Evolutionary conservation across 2,888 invertebrate genomes (phyloP).

Genomic region (Ditylenchus weischeri): DNA sequence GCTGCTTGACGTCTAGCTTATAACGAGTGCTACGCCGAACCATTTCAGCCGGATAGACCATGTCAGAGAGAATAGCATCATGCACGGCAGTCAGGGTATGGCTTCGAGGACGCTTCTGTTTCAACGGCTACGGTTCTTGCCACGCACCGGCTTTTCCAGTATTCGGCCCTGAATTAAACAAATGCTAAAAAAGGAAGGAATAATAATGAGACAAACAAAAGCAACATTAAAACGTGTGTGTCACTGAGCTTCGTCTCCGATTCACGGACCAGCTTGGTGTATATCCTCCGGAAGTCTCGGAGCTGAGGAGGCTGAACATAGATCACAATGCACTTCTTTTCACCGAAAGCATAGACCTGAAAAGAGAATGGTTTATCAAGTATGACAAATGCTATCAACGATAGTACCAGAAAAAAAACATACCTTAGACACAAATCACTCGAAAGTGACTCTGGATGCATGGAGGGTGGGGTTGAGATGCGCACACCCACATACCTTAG

Average conservation of each 20-base stretch:
- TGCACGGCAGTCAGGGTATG: slow-evolving; percentile 95
- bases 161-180: slow-evolving; percentile 77
- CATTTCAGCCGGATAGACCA: slow-evolving; percentile 97
- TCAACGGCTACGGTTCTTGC: slow-evolving; percentile 65
- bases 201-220: slow-evolving; percentile 50
- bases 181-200: neutral
- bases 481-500: no score
- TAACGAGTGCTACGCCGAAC: slow-evolving; percentile 95
- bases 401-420: slow-evolving; percentile 66
- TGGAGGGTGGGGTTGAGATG: no score
- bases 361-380: slow-evolving; percentile 25
- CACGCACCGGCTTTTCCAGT: slow-evolving; percentile 93
- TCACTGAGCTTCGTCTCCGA: slow-evolving; percentile 99
- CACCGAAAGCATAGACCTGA: slow-evolving; percentile 78
- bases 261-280: slow-evolving; percentile 90
- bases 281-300: slow-evolving; percentile 94
- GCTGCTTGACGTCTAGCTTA: slow-evolving; percentile 88
- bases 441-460: no score
- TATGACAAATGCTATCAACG: slow-evolving; percentile 32
- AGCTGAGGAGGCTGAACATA: slow-evolving; percentile 98
- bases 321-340: slow-evolving; percentile 94
- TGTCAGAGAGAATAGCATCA: slow-evolving; percentile 90
- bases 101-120: slow-evolving; percentile 72
- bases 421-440: no score
- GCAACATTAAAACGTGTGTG: slow-evolving; percentile 97